These are phyloP conservation scores for Anolis sagrei DNA, from an alignment of 2,113 vertebrate genomes.

Conservation along the genomic window DNA sequence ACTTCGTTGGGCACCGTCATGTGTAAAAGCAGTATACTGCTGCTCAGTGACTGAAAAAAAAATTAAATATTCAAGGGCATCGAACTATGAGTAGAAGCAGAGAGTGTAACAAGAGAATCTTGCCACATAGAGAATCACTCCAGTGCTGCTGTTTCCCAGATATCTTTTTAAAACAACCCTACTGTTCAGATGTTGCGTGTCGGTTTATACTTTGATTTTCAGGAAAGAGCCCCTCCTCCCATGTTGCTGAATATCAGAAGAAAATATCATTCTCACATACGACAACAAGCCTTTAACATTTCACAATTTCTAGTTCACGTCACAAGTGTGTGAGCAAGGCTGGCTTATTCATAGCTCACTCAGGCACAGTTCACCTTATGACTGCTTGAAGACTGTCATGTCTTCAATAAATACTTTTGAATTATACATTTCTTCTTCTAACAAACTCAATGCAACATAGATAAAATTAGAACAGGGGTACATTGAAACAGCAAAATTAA, in stretches of 20 bases:
- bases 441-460: background rate
- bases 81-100: background rate
- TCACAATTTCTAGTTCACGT: background rate
- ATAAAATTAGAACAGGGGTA: background rate
- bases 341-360: background rate
- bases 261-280: background rate
- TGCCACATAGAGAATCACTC: background rate
- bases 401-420: background rate
- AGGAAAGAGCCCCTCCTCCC: background rate
- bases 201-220: background rate
- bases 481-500: too few relatives aligned
- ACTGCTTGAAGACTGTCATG: background rate
- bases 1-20: too few relatives aligned
- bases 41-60: too few relatives aligned
- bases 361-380: background rate
- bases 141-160: too few relatives aligned
- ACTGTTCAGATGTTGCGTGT: background rate
- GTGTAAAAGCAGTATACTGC: too few relatives aligned
- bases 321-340: background rate
- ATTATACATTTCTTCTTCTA: background rate
- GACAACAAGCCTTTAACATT: background rate
- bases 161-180: background rate
- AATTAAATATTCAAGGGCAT: background rate
- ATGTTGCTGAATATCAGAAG: background rate
- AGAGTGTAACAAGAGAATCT: background rate